Base-by-base conservation (phyloP, 2,113 vertebrate genomes). In the Melanerpes aurifrons region DNA sequence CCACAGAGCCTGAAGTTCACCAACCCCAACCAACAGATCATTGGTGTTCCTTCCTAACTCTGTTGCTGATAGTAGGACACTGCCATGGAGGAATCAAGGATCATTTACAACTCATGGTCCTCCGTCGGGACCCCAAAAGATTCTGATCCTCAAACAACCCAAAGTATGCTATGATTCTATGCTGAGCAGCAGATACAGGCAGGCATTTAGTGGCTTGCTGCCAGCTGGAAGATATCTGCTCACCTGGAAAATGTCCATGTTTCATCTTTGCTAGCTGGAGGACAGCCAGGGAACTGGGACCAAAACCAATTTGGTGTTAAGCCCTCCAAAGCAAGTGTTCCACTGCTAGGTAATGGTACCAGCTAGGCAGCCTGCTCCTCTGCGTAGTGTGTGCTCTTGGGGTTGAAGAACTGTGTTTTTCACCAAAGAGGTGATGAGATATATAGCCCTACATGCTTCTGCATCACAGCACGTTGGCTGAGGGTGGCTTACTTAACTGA, bases 1-100 rank as follows among this genome's bases (percentile, higher is more conserved):
- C 15, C 43, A 25, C 15, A 31, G 26, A 74, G 29, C 31, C 1
- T 28, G 47, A 47, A 12, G 31, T 11, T 62, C n/a, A 15, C 4
- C 24, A 37, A 7, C 7, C 18, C 43, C 32, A 2, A 17, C 40
- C 40, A 18, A 58, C 5, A 9, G 37, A 64, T 47, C 8, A 13
- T 0, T 28, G n/a, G 9, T 32, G 29, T 20, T 40, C 25, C 64
- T 63, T 67, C 20, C 67, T 73, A 69, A 2, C 26, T 32, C 43
- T 57, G 15, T 9, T 1, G 1, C 15, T 20, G 21, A 63, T 3
- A 74, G 47, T 0, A 18, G 59, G 35, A 29, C 45, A 11, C 9
- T 24, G 15, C 12, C 13, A 10, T 7, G 9, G 17, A 61, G 37
- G 45, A 82, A 9, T 16, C 20, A 32, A 40, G 22, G 17, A 28